These are phyloP conservation scores for Apodemia mormo DNA, from an alignment of 2,888 invertebrate species.

Conservation along the genomic window DNA sequence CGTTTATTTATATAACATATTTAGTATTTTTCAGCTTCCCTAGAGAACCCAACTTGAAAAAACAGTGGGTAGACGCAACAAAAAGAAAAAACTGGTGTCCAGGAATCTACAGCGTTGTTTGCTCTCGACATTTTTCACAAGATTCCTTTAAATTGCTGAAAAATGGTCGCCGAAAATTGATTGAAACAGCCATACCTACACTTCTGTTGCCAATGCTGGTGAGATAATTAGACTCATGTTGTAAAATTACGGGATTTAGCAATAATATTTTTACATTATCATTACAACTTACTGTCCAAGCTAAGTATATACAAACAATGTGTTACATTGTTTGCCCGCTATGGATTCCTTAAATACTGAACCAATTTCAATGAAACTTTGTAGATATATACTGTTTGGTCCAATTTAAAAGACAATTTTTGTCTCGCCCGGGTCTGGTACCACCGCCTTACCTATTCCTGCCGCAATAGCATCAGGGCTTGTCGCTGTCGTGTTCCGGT, in stretches of 20 bases:
- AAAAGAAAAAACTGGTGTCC: conserved; percentile 2
- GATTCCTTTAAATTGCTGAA: background rate
- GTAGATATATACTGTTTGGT: too few relatives aligned
- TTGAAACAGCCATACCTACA: conserved; percentile 1
- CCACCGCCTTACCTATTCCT: too few relatives aligned
- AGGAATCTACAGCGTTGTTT: background rate
- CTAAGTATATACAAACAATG: too few relatives aligned
- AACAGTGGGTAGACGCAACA: conserved; percentile 4
- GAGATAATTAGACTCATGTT: background rate
- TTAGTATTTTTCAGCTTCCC: background rate
- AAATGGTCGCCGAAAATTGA: background rate
- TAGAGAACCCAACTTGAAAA: background rate
- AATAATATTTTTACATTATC: background rate
- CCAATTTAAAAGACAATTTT: too few relatives aligned
- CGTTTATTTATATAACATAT: background rate
- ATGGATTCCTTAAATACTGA: too few relatives aligned
- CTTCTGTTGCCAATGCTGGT: background rate
- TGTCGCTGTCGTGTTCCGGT: too few relatives aligned
- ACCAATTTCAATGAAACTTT: too few relatives aligned
- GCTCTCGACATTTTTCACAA: background rate
- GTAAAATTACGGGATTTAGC: background rate
- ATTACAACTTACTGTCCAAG: too few relatives aligned
- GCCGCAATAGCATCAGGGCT: too few relatives aligned
- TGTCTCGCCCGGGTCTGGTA: too few relatives aligned
- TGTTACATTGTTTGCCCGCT: too few relatives aligned